Evolutionary conservation across 1,140 invertebrate genomes (phyloP), one percentile per base, ranked within the genome.

Genomic region (Magallana ariakensis): DNA sequence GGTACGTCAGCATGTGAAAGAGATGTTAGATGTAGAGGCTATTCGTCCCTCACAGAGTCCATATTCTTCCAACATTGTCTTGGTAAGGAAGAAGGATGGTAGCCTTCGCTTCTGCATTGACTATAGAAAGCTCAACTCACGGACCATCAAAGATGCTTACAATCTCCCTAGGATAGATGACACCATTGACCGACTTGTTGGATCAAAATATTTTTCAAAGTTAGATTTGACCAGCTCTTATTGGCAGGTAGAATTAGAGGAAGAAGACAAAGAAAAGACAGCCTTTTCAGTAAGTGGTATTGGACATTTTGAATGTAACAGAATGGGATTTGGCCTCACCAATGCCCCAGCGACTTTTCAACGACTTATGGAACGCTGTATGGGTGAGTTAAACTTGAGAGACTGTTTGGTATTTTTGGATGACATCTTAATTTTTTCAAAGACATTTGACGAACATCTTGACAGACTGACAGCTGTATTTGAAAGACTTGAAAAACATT

Each of bases 31-130:
- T 16, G 62, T 80, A 10, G 88, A 85, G 4, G 84, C 58, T 1
- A 89, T 90, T 10, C 19, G 85, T 13, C 70, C 80, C 15, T 90
- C 87, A 6, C 56, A 88, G 85, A 94, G 93, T 19, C 93, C 95
- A 33, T 96, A 95, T 94, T 95, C 94, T 9, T 94, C 95, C 4
- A 95, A 95, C 7, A 80, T 87, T 26, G 95, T 96, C 0, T 91
- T 94, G 3, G 94, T 96, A 0, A 56, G 92, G 22, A 96, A 96
- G 87, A 81, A 92, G 0, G 92, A 96, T 89, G 95, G 94, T 11
- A 88, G 91, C 19, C 88, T 95, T 54, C 86, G 95, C 26, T 86
- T 86, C 53, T 86, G 85, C 54, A 81, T 86, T 13, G 75, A 86
- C 19, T 81, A 57, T 55, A 81, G 85, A 82, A 86, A 81, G 58